Percentiles rank a stretch among this genome's conserved stretches.
These are phyloP conservation scores for Thrips palmi DNA, from an alignment of 1,140 invertebrate genomes.

Conservation along the genomic window DNA sequence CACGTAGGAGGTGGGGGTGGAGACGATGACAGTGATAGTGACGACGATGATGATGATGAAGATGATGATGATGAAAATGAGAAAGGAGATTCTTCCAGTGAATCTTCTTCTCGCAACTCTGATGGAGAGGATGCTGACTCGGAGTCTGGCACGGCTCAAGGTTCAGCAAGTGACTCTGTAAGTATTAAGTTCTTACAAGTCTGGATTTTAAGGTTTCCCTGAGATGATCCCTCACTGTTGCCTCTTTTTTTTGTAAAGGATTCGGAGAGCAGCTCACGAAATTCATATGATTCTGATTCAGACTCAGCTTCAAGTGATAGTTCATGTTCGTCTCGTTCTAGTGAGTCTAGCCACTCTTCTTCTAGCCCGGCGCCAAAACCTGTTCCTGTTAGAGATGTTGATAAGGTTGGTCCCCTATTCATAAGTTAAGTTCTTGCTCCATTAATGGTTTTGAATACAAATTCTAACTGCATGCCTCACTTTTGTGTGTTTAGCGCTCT, in stretches of 20 bases:
- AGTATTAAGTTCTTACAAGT: not conserved
- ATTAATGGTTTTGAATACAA: no score
- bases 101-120: not conserved
- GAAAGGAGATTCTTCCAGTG: not conserved
- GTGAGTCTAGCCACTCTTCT: no score
- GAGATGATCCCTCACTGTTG: not conserved
- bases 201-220: constrained; percentile 1
- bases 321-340: no score
- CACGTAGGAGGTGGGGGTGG: constrained; percentile 10
- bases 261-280: constrained; percentile 4
- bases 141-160: constrained; percentile 7
- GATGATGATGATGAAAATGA: not conserved
- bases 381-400: no score
- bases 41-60: not conserved
- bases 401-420: no score
- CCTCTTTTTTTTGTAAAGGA: not conserved
- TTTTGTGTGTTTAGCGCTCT: no score
- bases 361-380: no score
- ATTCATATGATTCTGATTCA: no score
- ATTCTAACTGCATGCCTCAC: no score
- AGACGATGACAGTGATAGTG: constrained; percentile 6
- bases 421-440: no score
- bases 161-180: constrained; percentile 1
- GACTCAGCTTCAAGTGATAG: constrained; percentile 1
- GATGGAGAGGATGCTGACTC: constrained; percentile 11